A percentile compares a stretch with the other conserved stretches of the same genome.
Evolutionary conservation across 1,140 invertebrate species (phyloP).

Genomic region (Halesus radiatus): DNA sequence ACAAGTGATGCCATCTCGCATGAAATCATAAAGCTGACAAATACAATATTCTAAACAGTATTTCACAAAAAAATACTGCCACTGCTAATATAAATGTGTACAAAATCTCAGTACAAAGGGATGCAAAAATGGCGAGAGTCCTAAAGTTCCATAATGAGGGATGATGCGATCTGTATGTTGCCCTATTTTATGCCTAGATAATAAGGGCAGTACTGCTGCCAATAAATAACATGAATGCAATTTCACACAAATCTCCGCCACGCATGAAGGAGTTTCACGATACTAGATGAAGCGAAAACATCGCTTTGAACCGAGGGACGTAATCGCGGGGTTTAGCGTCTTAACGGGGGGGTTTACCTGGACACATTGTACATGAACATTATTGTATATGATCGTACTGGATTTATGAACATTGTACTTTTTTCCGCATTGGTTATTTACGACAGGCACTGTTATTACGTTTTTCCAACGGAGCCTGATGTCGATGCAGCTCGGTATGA

Average conservation of each 20-base stretch:
- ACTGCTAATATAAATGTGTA: background rate
- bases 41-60: background rate
- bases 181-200: conserved; percentile 23
- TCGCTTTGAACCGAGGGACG: background rate
- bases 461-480: background rate
- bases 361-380: background rate
- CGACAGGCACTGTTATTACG: background rate
- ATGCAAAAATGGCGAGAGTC: background rate
- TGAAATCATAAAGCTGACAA: background rate
- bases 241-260: conserved; percentile 27
- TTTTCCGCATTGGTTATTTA: background rate
- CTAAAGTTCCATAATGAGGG: background rate
- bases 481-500: background rate
- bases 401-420: too few species aligned
- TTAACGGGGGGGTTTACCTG: background rate
- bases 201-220: conserved; percentile 1
- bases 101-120: background rate
- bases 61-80: background rate
- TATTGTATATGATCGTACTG: background rate
- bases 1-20: background rate
- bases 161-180: conserved; percentile 8
- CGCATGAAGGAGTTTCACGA: conserved; percentile 16
- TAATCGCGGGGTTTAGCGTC: conserved; percentile 18
- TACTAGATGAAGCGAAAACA: conserved; percentile 13
- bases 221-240: conserved; percentile 18